Evolutionary conservation across 1,140 invertebrate genomes (phyloP), one percentile per base, ranked within the genome.

Genomic region (Calephelis nemesis): DNA sequence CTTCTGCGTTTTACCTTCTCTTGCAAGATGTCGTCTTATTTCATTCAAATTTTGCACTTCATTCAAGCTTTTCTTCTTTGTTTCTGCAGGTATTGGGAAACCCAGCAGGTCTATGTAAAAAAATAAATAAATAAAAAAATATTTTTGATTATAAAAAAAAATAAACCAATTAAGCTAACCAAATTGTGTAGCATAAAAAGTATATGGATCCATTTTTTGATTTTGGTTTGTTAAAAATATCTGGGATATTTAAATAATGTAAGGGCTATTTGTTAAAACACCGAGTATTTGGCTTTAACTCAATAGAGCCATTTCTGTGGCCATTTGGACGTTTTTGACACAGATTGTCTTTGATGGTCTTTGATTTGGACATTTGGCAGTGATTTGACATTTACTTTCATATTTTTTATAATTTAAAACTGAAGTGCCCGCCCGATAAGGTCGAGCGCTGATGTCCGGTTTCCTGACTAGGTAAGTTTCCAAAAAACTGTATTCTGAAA

Each of bases 81-180:
- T 76, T 75, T 79, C 74, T 19, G 81, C 74, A 19, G 73, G 77
- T 73, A 75, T 76, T 52, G 82, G 67, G 76, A 75, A 81, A 64
- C 84, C 78, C 70, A 85, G 67, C n/a, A 74, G 81, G 73, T 84
- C 84, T 88, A 75, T 67, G 72, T 48, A 74, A 76, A 66, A 69
- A 77, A 72, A 78, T 74, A 63, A 63, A 71, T 64, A 52, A 66
- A 73, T 72, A 76, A 76, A 68, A 54, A 65, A 74, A 49, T 30
- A 71, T 0, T 3, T 30, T 30, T 30, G 2, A 67, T 67, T 52
- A 74, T 72, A 74, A 70, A 64, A 67, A 73, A 74, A 65, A 68
- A 52, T 63, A 65, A 50, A 69, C 73, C 70, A 72, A 70, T 58
- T 75, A 47, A 69, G 68, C 71, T 72, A 68, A 85, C 82, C 78